phyloP scores from a whole-genome alignment of 2,113 vertebrate species.

The Oreocharis arfaki region DNA sequence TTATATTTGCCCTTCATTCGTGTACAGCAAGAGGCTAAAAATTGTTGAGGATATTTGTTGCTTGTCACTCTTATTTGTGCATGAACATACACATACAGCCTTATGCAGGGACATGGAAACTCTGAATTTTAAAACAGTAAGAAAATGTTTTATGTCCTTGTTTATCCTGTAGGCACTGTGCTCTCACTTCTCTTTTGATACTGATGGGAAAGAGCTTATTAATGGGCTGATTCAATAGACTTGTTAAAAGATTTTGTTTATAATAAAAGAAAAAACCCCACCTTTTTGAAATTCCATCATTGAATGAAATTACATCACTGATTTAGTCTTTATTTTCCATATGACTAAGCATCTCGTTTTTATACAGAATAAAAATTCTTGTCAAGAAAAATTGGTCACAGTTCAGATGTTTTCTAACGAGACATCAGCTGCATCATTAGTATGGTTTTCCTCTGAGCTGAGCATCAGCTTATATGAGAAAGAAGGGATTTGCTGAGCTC shows the following conservation, averaged over 20 bases:
- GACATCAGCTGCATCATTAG: slow-evolving; percentile 53
- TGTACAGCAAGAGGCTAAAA: slow-evolving; percentile 4
- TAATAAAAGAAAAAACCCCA: background rate
- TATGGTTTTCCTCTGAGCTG: background rate
- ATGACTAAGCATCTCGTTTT: slow-evolving; percentile 68
- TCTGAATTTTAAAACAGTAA: slow-evolving; percentile 41
- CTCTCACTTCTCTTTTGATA: slow-evolving; percentile 33
- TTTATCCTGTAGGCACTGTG: slow-evolving; percentile 36
- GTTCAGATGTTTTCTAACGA: slow-evolving; percentile 71
- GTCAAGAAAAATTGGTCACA: slow-evolving; percentile 71
- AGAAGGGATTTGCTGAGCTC: slow-evolving; percentile 28
- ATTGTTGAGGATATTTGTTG: slow-evolving; percentile 35
- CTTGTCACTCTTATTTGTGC: slow-evolving; percentile 11
- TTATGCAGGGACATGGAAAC: slow-evolving; percentile 1
- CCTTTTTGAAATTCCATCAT: slow-evolving; percentile 19
- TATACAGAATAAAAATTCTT: slow-evolving; percentile 67
- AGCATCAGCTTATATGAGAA: slow-evolving; percentile 13
- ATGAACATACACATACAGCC: background rate
- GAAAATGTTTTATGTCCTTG: slow-evolving; percentile 31
- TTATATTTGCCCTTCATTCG: background rate
- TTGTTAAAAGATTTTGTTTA: slow-evolving; percentile 59
- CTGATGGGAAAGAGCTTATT: slow-evolving; percentile 32
- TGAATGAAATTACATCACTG: slow-evolving; percentile 54
- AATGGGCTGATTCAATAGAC: slow-evolving; percentile 21
- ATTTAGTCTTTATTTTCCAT: slow-evolving; percentile 70